Base-by-base conservation (phyloP, 2,113 vertebrate genomes). In the Phycodurus eques region DNA sequence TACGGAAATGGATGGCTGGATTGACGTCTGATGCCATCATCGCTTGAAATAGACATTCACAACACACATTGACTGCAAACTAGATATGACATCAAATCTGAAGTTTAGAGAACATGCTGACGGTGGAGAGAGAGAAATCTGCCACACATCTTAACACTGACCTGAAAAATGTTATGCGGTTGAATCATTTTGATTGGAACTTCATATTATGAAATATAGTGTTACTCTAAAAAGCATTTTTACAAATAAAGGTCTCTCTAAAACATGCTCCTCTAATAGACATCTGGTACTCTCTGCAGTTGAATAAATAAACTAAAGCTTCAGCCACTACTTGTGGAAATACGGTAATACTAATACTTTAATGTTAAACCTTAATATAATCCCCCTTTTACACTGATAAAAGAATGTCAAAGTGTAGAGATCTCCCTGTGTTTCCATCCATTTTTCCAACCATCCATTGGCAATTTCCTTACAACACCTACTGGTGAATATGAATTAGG, bases 401-500 rank as follows among this genome's bases (percentile, higher is more conserved):
- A 57, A 57, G 22, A 9, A n/a, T 4, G 19, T n/a, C 53, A 9
- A 56, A 57, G 22, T 57, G 10, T 27, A 27, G 10, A 5, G 22
- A 22, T 12, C 54, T 27, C 35, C 6, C 35, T 3, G 3, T 39
- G 35, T 39, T 39, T 39, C 35, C 35, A 39, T 39, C 35, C 35
- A 39, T 39, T 39, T 39, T 39, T 39, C 9, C 22, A 57, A 5
- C 20, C 54, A 13, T 57, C 22, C 22, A 13, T 27, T 5, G 54
- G 9, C 5, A 27, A 13, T 57, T 57, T 57, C 54, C n/a, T 27
- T 11, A 27, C 9, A 20, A 2, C 61, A 42, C 74, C 70, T 49
- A 62, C 68, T 78, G 72, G 46, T 70, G 62, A 68, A 27, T 64
- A 68, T 73, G 81, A 70, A 63, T 46, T 9, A 31, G 54, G 22